Evolutionary conservation across 92 coral and sea anemone species (phyloP).

Genomic region (Porites rus): DNA sequence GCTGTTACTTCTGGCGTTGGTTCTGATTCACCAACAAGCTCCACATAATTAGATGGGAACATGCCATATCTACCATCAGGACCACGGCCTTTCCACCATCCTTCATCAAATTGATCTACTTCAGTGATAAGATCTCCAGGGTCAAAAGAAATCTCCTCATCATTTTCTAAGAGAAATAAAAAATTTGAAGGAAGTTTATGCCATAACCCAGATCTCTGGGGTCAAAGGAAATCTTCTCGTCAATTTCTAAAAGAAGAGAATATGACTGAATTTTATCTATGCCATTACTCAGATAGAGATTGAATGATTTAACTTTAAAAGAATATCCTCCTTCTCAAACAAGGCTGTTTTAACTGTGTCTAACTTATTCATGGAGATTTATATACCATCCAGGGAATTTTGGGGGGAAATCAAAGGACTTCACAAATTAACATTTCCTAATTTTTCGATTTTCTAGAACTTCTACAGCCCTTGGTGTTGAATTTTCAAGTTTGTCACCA

Average conservation of each 20-base stretch:
- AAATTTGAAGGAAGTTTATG: background rate
- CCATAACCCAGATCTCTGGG: too few species aligned
- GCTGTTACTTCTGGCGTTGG: slow-evolving; percentile 3
- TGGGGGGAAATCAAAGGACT: too few species aligned
- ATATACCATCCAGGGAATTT: too few species aligned
- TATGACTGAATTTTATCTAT: too few species aligned
- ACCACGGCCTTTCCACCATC: slow-evolving; percentile 97
- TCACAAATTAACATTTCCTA: too few species aligned
- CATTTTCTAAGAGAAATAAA: slow-evolving; percentile 62
- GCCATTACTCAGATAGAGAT: too few species aligned
- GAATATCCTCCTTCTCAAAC: too few species aligned
- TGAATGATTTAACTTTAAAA: too few species aligned
- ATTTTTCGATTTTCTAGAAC: too few species aligned
- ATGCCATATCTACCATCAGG: slow-evolving; percentile 89
- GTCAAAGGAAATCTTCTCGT: slow-evolving; percentile 84
- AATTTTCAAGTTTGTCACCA: background rate
- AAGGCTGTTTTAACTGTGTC: too few species aligned
- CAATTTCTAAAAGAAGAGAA: slow-evolving; percentile 55
- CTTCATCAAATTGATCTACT: slow-evolving; percentile 78
- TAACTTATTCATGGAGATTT: too few species aligned
- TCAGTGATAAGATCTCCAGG: slow-evolving; percentile 96
- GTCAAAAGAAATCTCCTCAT: slow-evolving; percentile 20
- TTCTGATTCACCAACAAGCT: slow-evolving; percentile 54
- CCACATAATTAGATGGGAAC: slow-evolving; percentile 98
- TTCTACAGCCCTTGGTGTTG: background rate